These are phyloP conservation scores for Heloderma charlesbogerti DNA, from an alignment of 2,113 vertebrate species.

Conservation along the genomic window DNA sequence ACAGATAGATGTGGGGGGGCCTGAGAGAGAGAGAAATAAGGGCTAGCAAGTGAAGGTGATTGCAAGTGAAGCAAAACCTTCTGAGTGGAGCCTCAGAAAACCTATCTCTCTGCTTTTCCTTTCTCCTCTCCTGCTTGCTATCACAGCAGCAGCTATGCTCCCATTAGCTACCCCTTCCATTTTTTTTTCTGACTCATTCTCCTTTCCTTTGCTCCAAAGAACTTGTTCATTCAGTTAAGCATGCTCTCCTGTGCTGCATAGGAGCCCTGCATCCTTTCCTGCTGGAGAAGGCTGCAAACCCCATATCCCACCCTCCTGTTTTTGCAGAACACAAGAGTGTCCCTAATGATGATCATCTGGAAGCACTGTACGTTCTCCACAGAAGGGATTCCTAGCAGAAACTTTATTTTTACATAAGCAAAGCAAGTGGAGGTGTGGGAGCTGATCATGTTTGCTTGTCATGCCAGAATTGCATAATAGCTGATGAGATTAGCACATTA, in stretches of 20 bases:
- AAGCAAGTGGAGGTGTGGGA: background rate
- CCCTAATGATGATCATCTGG: background rate
- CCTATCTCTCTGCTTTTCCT: background rate
- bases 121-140: background rate
- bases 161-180: too few species aligned
- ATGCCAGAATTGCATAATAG: background rate
- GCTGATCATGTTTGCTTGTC: background rate
- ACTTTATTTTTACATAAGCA: background rate
- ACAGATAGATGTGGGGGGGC: background rate
- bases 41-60: background rate
- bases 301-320: background rate
- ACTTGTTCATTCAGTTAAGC: background rate
- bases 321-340: background rate
- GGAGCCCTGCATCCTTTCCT: background rate
- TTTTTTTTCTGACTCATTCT: background rate
- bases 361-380: background rate
- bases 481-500: background rate
- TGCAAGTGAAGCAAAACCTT: background rate
- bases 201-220: background rate
- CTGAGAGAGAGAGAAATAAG: background rate
- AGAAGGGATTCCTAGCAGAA: background rate
- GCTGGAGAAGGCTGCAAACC: background rate
- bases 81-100: background rate
- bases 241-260: background rate
- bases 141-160: background rate